Conservation (phyloP, 2,888 invertebrate genomes). For the Griposia aprilina region DNA sequence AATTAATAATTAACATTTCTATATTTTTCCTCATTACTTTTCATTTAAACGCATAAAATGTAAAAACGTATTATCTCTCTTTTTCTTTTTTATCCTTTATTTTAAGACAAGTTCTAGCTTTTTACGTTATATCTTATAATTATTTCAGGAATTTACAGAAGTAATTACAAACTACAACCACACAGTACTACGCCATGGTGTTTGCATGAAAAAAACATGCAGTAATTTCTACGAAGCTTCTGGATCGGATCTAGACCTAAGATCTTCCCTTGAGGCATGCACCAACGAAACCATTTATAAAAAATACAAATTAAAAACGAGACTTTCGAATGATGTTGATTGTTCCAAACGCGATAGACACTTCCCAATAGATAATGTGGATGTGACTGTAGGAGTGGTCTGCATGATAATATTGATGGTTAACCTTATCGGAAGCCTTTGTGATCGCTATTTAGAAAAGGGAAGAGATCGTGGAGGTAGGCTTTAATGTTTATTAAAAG, state of each 20-base stretch:
- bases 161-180: constrained; percentile 81
- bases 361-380: constrained; percentile 33
- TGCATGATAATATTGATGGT: constrained; percentile 33
- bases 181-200: constrained; percentile 79
- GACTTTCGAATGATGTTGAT: constrained; percentile 28
- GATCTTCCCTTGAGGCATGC: constrained; percentile 58
- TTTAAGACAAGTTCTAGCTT: not conserved
- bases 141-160: constrained; percentile 78
- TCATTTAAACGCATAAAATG: no score
- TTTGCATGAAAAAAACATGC: constrained; percentile 81
- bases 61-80: no score
- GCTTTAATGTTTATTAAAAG: not conserved
- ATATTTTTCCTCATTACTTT: not conserved
- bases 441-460: constrained; percentile 25
- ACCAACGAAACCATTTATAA: constrained; percentile 56
- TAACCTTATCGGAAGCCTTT: constrained; percentile 56
- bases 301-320: constrained; percentile 55
- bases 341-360: constrained; percentile 41
- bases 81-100: no score
- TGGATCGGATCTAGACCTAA: constrained; percentile 52
- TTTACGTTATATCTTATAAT: not conserved
- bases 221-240: constrained; percentile 65
- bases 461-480: constrained; percentile 17
- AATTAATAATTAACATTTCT: not conserved
- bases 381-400: constrained; percentile 36